Percentiles rank a stretch among this genome's conserved stretches.
These are phyloP conservation scores for Pogonognathellus flavescens DNA, from an alignment of 1,140 invertebrate species.

Conservation along the genomic window DNA sequence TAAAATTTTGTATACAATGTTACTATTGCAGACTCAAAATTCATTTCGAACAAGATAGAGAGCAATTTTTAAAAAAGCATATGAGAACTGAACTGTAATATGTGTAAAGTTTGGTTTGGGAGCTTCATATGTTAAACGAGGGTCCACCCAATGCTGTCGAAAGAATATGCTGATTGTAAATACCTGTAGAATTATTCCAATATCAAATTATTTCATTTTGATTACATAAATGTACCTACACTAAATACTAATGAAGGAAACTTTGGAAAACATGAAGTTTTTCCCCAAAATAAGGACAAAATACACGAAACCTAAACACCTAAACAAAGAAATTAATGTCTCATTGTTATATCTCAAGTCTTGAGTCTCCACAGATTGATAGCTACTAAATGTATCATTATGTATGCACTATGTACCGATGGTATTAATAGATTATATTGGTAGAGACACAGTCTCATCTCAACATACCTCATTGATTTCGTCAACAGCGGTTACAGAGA, in stretches of 20 bases:
- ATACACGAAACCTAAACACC: background rate
- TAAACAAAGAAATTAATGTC: background rate
- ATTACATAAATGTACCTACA: too few relatives aligned
- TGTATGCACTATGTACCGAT: too few relatives aligned
- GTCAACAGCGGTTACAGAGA: slow-evolving; percentile 39
- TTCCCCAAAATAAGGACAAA: too few relatives aligned
- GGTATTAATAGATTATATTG: too few relatives aligned
- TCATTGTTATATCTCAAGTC: too few relatives aligned
- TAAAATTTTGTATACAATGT: background rate
- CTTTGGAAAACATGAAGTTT: background rate
- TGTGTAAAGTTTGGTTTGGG: slow-evolving; percentile 18
- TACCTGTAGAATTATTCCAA: background rate
- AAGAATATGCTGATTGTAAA: slow-evolving; percentile 22
- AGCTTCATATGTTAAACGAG: slow-evolving; percentile 14
- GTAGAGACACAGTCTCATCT: too few relatives aligned
- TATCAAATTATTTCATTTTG: too few relatives aligned
- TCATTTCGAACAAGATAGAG: background rate
- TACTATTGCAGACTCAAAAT: background rate
- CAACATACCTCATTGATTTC: slow-evolving; percentile 50
- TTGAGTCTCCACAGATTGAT: too few relatives aligned
- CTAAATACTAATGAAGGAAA: too few relatives aligned
- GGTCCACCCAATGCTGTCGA: slow-evolving; percentile 25
- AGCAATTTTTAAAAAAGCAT: background rate
- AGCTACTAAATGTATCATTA: too few relatives aligned
- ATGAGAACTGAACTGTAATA: slow-evolving; percentile 4